Percentiles rank a stretch among this genome's conserved stretches.
These are phyloP conservation scores for Bilobella aurantiaca DNA, from an alignment of 1,140 invertebrate genomes.

Conservation along the genomic window DNA sequence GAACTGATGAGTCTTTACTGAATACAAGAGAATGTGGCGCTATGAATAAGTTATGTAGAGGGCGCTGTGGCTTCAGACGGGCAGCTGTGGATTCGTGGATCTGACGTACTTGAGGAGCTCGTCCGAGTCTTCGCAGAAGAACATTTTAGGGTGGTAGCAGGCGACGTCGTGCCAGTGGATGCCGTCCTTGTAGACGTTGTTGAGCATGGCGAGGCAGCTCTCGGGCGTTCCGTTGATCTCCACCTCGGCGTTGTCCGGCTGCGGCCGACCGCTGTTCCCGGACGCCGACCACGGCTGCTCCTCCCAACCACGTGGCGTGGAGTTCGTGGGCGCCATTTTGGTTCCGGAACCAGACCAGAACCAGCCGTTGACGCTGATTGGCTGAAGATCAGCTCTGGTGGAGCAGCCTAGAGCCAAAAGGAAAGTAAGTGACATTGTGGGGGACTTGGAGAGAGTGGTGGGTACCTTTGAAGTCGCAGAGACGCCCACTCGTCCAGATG, in stretches of 20 bases:
- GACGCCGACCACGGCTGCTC: slow-evolving; percentile 64
- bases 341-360: slow-evolving; percentile 84
- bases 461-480: slow-evolving; percentile 75
- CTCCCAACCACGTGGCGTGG: slow-evolving; percentile 35
- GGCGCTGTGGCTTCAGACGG: slow-evolving; percentile 7
- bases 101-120: slow-evolving; percentile 72
- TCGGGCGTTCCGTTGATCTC: slow-evolving; percentile 80
- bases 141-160: slow-evolving; percentile 73
- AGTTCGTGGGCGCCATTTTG: slow-evolving; percentile 73
- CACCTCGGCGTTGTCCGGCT: slow-evolving; percentile 84
- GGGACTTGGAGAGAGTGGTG: not conserved
- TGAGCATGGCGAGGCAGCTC: slow-evolving; percentile 70
- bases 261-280: slow-evolving; percentile 73
- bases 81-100: slow-evolving; percentile 37
- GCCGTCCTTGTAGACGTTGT: slow-evolving; percentile 84
- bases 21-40: no score
- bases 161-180: slow-evolving; percentile 83
- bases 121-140: slow-evolving; percentile 78
- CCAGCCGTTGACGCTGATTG: slow-evolving; percentile 74
- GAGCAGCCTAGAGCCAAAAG: slow-evolving; percentile 52
- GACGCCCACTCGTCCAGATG: slow-evolving; percentile 62
- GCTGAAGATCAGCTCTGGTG: slow-evolving; percentile 69
- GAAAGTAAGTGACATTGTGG: not conserved
- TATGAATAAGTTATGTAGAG: not conserved
- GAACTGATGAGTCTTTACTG: no score